These are phyloP conservation scores for Drosophila atripex DNA, from an alignment of 2,888 invertebrate genomes.

Conservation along the genomic window DNA sequence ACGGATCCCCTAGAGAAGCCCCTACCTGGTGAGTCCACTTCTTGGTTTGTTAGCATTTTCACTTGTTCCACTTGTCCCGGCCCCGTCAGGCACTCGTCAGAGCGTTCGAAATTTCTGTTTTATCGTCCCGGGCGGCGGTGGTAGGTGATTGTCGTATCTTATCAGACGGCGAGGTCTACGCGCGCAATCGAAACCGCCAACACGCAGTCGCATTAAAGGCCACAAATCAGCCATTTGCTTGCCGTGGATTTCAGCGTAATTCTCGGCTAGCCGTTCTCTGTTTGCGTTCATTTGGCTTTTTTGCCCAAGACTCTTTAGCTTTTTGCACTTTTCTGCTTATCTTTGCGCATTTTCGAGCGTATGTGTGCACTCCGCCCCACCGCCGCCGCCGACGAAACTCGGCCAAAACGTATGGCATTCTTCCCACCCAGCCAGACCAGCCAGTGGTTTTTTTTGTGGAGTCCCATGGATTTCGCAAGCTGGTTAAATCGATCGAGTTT, in stretches of 20 bases:
- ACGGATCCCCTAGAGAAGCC: background rate
- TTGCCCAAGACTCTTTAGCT: slow-evolving; percentile 15
- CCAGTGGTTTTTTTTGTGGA: slow-evolving; percentile 39
- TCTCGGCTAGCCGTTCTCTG: slow-evolving; percentile 14
- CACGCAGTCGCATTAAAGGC: slow-evolving; percentile 37
- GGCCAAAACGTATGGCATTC: slow-evolving; percentile 12
- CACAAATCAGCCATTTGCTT: slow-evolving; percentile 48
- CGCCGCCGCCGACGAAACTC: slow-evolving; percentile 13
- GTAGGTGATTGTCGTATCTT: slow-evolving; percentile 30
- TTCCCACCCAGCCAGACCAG: background rate
- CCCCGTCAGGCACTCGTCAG: slow-evolving; percentile 32
- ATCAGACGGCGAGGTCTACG: slow-evolving; percentile 27
- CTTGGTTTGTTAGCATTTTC: slow-evolving; percentile 10
- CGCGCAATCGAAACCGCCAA: slow-evolving; percentile 30
- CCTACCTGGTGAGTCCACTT: background rate
- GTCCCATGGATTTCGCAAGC: slow-evolving; percentile 37
- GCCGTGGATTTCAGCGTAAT: slow-evolving; percentile 21
- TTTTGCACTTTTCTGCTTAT: slow-evolving; percentile 62
- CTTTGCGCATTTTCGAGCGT: slow-evolving; percentile 63
- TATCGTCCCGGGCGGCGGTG: slow-evolving; percentile 11
- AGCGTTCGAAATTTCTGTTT: slow-evolving; percentile 34
- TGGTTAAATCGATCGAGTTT: slow-evolving; percentile 18
- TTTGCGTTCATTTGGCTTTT: slow-evolving; percentile 13
- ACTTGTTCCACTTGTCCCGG: background rate
- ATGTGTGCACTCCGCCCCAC: slow-evolving; percentile 3